A percentile compares a stretch with the other conserved stretches of the same genome.
These are phyloP conservation scores for Capra hircus DNA, from an alignment of 2,113 vertebrate species.

Conservation along the genomic window DNA sequence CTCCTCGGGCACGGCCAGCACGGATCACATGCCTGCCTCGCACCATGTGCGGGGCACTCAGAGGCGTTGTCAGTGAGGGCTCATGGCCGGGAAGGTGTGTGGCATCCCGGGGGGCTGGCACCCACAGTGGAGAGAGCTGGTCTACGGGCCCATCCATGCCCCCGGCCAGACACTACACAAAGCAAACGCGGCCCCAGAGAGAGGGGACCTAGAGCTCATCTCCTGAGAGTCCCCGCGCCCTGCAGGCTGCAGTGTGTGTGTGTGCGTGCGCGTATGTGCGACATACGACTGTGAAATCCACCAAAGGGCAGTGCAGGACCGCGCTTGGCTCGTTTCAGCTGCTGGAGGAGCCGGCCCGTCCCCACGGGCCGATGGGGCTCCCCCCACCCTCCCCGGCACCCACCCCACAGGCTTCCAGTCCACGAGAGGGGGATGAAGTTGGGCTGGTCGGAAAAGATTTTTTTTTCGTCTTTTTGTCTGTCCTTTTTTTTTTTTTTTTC, in stretches of 20 bases:
- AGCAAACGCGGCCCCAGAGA: slow-evolving; percentile 68
- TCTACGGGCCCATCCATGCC: neutral
- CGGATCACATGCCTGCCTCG: fast-evolving
- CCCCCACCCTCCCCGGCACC: neutral
- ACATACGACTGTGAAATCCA: slow-evolving; percentile 82
- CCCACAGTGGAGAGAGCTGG: neutral
- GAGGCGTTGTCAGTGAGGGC: neutral
- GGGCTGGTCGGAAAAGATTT: neutral
- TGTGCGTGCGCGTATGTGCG: neutral
- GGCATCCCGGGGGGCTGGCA: fast-evolving
- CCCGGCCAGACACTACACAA: slow-evolving; percentile 64
- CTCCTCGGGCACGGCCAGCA: fast-evolving
- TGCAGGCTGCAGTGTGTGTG: neutral
- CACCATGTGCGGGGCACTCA: fast-evolving
- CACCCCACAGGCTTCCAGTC: neutral
- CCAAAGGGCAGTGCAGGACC: slow-evolving; percentile 60
- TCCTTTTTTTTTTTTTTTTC: neutral
- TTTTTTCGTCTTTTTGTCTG: neutral
- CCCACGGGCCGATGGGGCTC: neutral
- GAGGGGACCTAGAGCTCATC: slow-evolving; percentile 71
- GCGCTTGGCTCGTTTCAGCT: neutral
- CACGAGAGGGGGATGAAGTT: neutral
- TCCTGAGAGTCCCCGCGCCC: slow-evolving; percentile 21
- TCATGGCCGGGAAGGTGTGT: too few relatives aligned
- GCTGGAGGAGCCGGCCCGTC: neutral